Evolutionary conservation across 2,888 invertebrate genomes (phyloP).

Genomic region (Parnassius apollo): DNA sequence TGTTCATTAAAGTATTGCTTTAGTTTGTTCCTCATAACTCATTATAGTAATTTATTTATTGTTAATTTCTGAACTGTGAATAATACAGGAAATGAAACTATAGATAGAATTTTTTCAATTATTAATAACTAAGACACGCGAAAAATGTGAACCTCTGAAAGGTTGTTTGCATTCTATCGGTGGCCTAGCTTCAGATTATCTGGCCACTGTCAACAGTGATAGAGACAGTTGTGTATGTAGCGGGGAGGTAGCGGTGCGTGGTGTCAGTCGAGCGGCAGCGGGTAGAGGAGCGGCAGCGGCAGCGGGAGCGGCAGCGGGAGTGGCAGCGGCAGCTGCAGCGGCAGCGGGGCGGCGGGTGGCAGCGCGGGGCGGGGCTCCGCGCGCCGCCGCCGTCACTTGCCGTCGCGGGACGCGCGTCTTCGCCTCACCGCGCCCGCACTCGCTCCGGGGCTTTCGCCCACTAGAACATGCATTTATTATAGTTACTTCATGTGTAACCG

Average conservation of each 20-base stretch:
- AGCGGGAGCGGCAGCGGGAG: conserved; percentile 33
- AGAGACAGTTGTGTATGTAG: conserved; percentile 12
- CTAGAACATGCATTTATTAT: conserved; percentile 37
- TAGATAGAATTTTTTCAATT: too few relatives aligned
- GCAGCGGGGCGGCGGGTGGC: conserved; percentile 34
- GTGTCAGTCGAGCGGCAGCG: conserved; percentile 36
- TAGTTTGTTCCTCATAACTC: too few relatives aligned
- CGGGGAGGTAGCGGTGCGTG: conserved; percentile 17
- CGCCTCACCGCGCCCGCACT: conserved; percentile 67
- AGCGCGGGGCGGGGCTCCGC: conserved; percentile 67
- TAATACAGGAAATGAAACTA: too few relatives aligned
- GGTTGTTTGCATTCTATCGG: not conserved
- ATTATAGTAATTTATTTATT: too few relatives aligned
- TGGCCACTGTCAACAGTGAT: conserved; percentile 19
- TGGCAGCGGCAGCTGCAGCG: conserved; percentile 30
- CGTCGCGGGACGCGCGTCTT: conserved; percentile 86
- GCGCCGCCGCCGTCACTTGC: conserved; percentile 86
- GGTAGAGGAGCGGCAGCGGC: conserved; percentile 39
- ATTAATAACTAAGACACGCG: too few relatives aligned
- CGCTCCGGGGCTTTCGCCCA: conserved; percentile 53
- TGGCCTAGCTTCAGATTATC: conserved; percentile 7
- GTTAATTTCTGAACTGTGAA: too few relatives aligned
- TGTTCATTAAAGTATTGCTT: too few relatives aligned
- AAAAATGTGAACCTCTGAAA: too few relatives aligned
- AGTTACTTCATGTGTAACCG: too few relatives aligned